Evolutionary conservation across 2,113 vertebrate species (phyloP).

Genomic region (Sciurus niger): DNA sequence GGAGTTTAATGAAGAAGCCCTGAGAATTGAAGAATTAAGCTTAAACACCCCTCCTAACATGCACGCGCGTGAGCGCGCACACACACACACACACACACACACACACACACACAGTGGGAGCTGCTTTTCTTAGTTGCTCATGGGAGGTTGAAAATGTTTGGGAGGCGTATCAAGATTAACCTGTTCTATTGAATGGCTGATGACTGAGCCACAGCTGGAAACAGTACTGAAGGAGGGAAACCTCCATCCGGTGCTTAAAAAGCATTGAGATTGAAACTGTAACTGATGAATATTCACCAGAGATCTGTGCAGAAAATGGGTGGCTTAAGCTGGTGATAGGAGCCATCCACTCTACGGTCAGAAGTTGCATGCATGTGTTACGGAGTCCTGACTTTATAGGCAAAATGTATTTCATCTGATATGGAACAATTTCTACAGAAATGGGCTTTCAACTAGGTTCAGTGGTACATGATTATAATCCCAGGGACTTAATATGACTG

Average conservation of each 20-base stretch:
- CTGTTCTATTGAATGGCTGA: not conserved
- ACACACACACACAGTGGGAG: rapidly evolving
- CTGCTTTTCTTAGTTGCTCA: not conserved
- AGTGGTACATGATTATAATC: too few relatives aligned
- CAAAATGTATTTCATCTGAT: not conserved
- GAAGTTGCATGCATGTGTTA: rapidly evolving
- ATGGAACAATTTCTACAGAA: not conserved
- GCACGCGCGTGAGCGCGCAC: too few relatives aligned
- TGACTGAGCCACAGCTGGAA: not conserved
- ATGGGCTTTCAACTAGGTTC: not conserved
- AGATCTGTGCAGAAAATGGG: not conserved
- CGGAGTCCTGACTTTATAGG: not conserved
- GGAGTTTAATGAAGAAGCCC: not conserved
- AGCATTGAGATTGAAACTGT: too few relatives aligned
- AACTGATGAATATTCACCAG: not conserved
- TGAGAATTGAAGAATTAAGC: not conserved
- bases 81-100: not conserved
- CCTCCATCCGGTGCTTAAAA: not conserved
- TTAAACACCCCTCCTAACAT: not conserved
- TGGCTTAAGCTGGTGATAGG: too few relatives aligned
- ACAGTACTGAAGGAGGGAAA: not conserved
- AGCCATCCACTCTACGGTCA: not conserved
- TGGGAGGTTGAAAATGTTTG: not conserved
- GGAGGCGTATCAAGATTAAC: not conserved
- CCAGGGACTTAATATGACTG: too few relatives aligned